Evolutionary conservation across 2,113 vertebrate genomes (phyloP).

Genomic region (Gallinago paraguaiae): DNA sequence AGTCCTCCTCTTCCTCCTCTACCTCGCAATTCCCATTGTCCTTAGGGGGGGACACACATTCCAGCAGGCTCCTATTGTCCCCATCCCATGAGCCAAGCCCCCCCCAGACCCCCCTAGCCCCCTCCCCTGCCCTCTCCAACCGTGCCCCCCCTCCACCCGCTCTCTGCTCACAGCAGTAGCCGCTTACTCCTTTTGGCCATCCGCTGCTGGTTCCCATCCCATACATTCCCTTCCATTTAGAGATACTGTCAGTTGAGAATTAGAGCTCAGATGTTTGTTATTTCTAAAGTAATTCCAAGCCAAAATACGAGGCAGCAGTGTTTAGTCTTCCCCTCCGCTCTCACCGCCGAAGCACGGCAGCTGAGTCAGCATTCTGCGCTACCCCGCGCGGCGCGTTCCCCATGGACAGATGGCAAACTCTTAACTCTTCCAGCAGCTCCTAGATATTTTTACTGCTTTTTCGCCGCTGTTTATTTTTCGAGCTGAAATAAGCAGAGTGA

Average conservation of each 20-base stretch:
- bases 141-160: not conserved
- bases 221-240: slow-evolving; percentile 48
- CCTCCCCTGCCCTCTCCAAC: not conserved
- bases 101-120: not conserved
- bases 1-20: not conserved
- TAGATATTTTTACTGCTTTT: slow-evolving; percentile 38
- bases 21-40: fast-evolving
- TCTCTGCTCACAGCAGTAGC: not conserved
- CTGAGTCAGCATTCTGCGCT: not conserved
- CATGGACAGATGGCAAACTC: slow-evolving; percentile 3
- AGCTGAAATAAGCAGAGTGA: slow-evolving; percentile 18
- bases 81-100: not conserved
- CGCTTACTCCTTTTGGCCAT: not conserved
- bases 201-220: not conserved
- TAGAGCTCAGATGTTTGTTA: slow-evolving; percentile 46
- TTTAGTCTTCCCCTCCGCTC: not conserved
- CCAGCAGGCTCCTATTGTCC: not conserved
- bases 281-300: slow-evolving; percentile 8
- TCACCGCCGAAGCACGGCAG: not conserved
- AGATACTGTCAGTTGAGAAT: not conserved
- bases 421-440: slow-evolving; percentile 14
- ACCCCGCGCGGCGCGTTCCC: not conserved
- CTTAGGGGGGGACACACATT: not conserved
- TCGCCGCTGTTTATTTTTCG: not conserved
- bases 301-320: slow-evolving; percentile 16